A percentile compares a stretch with the other conserved stretches of the same genome.
These are phyloP conservation scores for Nomada fabriciana DNA, from an alignment of 2,888 invertebrate genomes.

Conservation along the genomic window DNA sequence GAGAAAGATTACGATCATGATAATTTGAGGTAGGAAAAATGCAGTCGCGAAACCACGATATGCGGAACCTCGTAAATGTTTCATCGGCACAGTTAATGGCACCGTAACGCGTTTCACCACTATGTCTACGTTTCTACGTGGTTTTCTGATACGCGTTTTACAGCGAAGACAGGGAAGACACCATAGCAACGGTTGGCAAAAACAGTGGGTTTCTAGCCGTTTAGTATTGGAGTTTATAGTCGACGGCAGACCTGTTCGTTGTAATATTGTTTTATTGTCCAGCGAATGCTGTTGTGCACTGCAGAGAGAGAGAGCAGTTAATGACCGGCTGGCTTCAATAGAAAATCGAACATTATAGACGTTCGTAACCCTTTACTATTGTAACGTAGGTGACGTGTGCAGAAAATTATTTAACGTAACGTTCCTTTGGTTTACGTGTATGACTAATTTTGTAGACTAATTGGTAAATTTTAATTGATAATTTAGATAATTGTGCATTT, in stretches of 20 bases:
- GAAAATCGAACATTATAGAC: too few species aligned
- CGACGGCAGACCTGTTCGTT: conserved; percentile 2
- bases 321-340: neutral
- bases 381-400: too few species aligned
- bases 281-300: neutral
- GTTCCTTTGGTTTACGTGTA: too few species aligned
- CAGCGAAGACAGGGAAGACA: neutral
- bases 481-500: too few species aligned
- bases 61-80: conserved; percentile 28
- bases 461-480: too few species aligned
- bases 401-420: too few species aligned
- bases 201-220: neutral
- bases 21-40: conserved; percentile 21
- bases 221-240: conserved; percentile 7
- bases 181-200: neutral
- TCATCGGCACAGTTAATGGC: conserved; percentile 27
- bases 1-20: neutral
- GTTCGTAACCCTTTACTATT: too few species aligned
- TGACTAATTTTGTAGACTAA: too few species aligned
- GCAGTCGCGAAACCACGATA: neutral
- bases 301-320: neutral
- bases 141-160: neutral
- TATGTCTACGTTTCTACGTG: neutral
- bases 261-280: neutral
- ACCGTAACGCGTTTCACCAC: conserved; percentile 7